Percentiles rank a stretch among this genome's conserved stretches.
Evolutionary conservation across 1,140 invertebrate species (phyloP).

Genomic region (Bombus confusus): DNA sequence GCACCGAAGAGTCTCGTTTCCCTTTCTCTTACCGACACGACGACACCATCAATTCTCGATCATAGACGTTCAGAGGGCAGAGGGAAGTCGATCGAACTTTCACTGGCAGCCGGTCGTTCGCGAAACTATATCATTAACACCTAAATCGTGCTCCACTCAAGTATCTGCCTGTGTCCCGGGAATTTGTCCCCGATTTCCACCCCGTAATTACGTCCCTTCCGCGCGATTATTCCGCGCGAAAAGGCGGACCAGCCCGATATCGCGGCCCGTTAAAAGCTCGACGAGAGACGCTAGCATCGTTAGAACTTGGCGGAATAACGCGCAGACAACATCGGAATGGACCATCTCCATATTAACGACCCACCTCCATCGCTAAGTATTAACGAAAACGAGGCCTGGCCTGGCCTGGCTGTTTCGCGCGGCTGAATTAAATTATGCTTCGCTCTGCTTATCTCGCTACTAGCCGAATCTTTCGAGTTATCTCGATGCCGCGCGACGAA

Average conservation of each 20-base stretch:
- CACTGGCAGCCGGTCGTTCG: not conserved
- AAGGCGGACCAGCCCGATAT: not conserved
- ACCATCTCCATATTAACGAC: conserved; percentile 16
- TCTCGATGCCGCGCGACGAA: conserved; percentile 6
- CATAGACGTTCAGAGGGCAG: not conserved
- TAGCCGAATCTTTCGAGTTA: conserved; percentile 43
- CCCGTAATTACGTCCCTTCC: conserved; percentile 6
- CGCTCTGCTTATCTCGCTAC: conserved; percentile 29
- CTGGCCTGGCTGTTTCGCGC: not conserved
- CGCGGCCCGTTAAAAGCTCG: no score
- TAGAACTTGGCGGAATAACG: not conserved
- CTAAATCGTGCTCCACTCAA: not conserved
- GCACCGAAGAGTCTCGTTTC: not conserved
- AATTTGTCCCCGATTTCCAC: not conserved
- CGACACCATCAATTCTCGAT: not conserved
- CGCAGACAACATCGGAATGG: conserved; percentile 1
- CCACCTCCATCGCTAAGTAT: not conserved
- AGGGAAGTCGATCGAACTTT: not conserved
- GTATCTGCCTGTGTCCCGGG: not conserved
- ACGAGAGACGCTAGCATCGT: no score
- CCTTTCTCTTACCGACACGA: not conserved
- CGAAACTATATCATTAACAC: not conserved
- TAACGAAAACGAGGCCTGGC: not conserved
- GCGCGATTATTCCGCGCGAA: conserved; percentile 15
- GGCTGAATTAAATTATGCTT: conserved; percentile 52